Evolutionary conservation across 2,113 vertebrate species (phyloP).

Genomic region (Epinephelus moara): DNA sequence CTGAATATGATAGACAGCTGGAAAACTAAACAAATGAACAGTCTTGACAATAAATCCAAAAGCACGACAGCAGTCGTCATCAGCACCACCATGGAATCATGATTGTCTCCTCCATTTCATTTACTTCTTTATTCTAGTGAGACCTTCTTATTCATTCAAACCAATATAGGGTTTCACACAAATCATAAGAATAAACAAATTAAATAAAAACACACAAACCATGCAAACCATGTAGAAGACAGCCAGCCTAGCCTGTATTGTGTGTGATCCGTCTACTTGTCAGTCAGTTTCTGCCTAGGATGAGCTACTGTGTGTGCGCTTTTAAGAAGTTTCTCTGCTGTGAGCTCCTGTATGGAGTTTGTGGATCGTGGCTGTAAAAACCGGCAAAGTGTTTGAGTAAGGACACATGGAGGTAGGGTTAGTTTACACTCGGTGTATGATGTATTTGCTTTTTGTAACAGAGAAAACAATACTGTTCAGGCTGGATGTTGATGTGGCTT

Average conservation of each 20-base stretch:
- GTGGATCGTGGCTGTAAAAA: neutral
- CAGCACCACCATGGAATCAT: neutral
- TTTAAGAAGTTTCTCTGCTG: neutral
- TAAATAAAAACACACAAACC: neutral
- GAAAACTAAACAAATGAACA: neutral
- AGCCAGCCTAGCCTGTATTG: neutral
- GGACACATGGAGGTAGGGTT: too few relatives aligned
- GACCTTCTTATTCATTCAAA: neutral
- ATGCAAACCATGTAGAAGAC: neutral
- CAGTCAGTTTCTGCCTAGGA: neutral
- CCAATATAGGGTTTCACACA: neutral
- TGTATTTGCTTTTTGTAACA: too few relatives aligned
- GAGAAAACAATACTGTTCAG: neutral
- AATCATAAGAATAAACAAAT: neutral
- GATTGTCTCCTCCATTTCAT: neutral
- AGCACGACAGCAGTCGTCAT: neutral
- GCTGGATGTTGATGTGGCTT: neutral
- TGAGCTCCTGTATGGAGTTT: neutral
- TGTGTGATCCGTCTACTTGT: neutral
- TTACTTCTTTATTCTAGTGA: constrained; percentile 2
- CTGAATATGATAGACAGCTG: neutral
- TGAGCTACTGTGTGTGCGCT: neutral
- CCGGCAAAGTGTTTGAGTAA: too few relatives aligned
- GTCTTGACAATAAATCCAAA: neutral
- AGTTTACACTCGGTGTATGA: too few relatives aligned